Evolutionary conservation across 1,140 invertebrate genomes (phyloP).

Genomic region (Calosoma granatense): DNA sequence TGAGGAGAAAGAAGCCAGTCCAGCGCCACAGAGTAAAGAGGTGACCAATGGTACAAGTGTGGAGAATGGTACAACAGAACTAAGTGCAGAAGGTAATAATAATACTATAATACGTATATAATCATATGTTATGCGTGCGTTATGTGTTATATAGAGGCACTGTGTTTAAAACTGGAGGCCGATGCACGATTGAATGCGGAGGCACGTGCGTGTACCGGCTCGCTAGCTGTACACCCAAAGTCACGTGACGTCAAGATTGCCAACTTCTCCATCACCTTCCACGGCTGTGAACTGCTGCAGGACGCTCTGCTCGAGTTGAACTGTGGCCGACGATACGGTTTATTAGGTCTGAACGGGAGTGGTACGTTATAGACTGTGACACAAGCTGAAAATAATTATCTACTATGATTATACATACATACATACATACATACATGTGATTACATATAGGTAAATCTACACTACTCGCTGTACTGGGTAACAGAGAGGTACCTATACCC

Average conservation of each 20-base stretch:
- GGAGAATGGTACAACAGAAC: conserved; percentile 31
- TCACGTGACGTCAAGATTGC: conserved; percentile 95
- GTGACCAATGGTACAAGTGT: conserved; percentile 15
- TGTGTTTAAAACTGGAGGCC: conserved; percentile 79
- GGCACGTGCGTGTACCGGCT: conserved; percentile 88
- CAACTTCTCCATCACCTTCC: conserved; percentile 96
- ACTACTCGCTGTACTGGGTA: conserved; percentile 80
- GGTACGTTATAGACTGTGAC: too few relatives aligned
- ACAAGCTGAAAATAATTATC: too few relatives aligned
- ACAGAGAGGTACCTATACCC: conserved; percentile 92
- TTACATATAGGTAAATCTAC: conserved; percentile 96
- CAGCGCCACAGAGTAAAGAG: conserved; percentile 32
- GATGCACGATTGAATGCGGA: conserved; percentile 87
- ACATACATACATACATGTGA: conserved; percentile 38
- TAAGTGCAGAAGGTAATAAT: conserved; percentile 40
- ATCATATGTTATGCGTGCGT: background rate
- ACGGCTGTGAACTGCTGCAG: conserved; percentile 89
- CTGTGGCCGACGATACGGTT: conserved; percentile 90
- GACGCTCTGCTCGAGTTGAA: conserved; percentile 96
- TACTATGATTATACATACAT: conserved; percentile 10
- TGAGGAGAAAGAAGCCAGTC: conserved; percentile 44
- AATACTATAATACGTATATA: conserved; percentile 11
- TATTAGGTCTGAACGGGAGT: conserved; percentile 93
- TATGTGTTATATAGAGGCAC: conserved; percentile 48
- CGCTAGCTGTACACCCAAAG: conserved; percentile 86